phyloP scores from a whole-genome alignment of 2,888 invertebrate genomes.

The Athalia cordata region DNA sequence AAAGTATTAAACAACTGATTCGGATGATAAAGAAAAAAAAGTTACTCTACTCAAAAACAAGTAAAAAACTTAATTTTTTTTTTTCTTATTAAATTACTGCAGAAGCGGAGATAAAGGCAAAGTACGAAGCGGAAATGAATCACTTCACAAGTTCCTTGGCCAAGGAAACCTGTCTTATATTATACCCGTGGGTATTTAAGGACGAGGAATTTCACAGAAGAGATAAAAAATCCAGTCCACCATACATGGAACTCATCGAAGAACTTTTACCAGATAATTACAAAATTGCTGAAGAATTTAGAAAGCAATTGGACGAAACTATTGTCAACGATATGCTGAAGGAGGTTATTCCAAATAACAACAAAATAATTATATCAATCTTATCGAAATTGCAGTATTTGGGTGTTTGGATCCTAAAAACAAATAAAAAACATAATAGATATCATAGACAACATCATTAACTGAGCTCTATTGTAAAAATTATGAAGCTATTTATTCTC shows the following conservation, averaged over 20 bases:
- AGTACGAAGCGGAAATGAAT: slow-evolving; percentile 67
- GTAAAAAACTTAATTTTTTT: slow-evolving; percentile 13
- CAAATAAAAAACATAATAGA: no score
- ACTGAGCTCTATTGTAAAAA: background rate
- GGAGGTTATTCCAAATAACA: slow-evolving; percentile 57
- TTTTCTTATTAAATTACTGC: background rate
- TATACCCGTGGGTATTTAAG: slow-evolving; percentile 70
- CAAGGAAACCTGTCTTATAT: slow-evolving; percentile 64
- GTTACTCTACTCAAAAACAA: background rate
- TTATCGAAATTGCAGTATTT: background rate
- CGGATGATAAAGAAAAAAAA: no score
- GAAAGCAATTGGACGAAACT: slow-evolving; percentile 63
- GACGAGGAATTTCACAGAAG: slow-evolving; percentile 69
- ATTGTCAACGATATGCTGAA: slow-evolving; percentile 61
- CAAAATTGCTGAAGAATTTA: slow-evolving; percentile 63
- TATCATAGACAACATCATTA: no score
- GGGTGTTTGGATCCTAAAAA: no score
- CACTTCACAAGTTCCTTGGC: slow-evolving; percentile 62
- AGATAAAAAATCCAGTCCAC: slow-evolving; percentile 66
- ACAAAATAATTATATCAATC: no score
- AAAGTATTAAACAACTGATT: background rate
- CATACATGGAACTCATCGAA: slow-evolving; percentile 66
- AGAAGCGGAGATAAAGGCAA: slow-evolving; percentile 65
- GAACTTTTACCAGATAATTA: slow-evolving; percentile 64
- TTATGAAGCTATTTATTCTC: background rate